phyloP scores from a whole-genome alignment of 2,797 vertebrate species.

The Sparidentex hasta region DNA sequence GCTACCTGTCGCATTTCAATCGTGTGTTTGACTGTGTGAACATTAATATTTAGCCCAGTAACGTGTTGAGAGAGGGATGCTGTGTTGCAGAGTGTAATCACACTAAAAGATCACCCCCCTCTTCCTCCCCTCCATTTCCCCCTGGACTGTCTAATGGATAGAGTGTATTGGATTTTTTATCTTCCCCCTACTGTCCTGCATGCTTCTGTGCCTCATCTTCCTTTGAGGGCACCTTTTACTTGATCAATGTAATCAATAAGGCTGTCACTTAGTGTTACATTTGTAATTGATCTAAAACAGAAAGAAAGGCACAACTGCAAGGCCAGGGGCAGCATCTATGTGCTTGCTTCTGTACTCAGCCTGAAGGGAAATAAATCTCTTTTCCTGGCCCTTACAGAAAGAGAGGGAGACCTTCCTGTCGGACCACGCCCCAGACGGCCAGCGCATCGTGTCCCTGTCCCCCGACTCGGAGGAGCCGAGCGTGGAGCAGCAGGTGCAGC shows the following conservation, averaged over 20 bases:
- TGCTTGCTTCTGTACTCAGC: background rate
- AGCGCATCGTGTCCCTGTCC: constrained; percentile 77
- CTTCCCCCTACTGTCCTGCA: background rate
- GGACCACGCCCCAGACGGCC: constrained; percentile 70
- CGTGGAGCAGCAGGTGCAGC: constrained; percentile 75
- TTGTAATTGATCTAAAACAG: constrained; percentile 3
- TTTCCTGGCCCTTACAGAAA: constrained; percentile 67
- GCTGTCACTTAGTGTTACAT: constrained; percentile 19
- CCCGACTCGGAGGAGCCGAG: constrained; percentile 58
- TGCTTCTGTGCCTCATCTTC: constrained; percentile 24
- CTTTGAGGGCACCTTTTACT: constrained; percentile 37
- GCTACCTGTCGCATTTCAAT: constrained; percentile 58
- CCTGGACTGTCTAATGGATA: constrained; percentile 60
- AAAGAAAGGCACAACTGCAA: constrained; percentile 20
- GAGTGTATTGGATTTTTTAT: constrained; percentile 60
- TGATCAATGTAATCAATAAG: constrained; percentile 43
- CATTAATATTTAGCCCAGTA: background rate
- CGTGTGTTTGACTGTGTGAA: background rate
- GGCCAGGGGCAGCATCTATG: background rate
- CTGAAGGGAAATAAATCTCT: background rate
- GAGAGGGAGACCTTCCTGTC: constrained; percentile 79
- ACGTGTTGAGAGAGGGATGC: background rate
- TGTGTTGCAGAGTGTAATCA: constrained; percentile 55
- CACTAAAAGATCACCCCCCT: constrained; percentile 30
- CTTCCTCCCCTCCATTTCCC: constrained; percentile 6